Evolutionary conservation across 2,797 vertebrate genomes (phyloP).

Genomic region (Chlorospingus flavigularis): DNA sequence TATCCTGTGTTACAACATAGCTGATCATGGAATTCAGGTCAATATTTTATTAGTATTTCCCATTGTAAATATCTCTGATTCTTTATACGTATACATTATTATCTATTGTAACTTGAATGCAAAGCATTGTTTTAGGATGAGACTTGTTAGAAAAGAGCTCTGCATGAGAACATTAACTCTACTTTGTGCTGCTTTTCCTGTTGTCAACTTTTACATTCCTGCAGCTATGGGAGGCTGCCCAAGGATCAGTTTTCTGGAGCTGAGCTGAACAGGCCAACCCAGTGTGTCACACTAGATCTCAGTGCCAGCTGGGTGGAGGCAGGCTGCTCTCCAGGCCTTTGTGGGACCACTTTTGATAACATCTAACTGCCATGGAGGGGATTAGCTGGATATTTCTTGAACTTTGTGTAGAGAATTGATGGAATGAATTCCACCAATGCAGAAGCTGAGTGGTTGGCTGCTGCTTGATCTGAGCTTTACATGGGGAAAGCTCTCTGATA

Average conservation of each 20-base stretch:
- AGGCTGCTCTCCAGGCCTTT: not conserved
- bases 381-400: not conserved
- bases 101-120: conserved; percentile 15
- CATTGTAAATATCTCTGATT: conserved; percentile 44
- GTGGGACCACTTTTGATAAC: not conserved
- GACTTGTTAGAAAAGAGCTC: conserved; percentile 12
- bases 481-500: not conserved
- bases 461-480: not conserved
- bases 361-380: not conserved
- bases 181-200: not conserved
- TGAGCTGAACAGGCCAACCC: not conserved
- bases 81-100: not conserved
- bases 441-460: not conserved
- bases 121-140: conserved; percentile 36
- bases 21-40: conserved; percentile 8
- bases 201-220: not conserved
- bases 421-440: not conserved
- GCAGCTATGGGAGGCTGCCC: not conserved
- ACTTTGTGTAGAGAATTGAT: not conserved
- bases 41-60: conserved; percentile 33
- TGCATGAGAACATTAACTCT: not conserved
- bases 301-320: not conserved
- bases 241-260: not conserved
- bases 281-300: not conserved
- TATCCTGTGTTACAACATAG: not conserved